Percentiles rank a stretch among this genome's conserved stretches.
These are phyloP conservation scores for Noctua fimbriata DNA, from an alignment of 2,888 invertebrate species.

Conservation along the genomic window DNA sequence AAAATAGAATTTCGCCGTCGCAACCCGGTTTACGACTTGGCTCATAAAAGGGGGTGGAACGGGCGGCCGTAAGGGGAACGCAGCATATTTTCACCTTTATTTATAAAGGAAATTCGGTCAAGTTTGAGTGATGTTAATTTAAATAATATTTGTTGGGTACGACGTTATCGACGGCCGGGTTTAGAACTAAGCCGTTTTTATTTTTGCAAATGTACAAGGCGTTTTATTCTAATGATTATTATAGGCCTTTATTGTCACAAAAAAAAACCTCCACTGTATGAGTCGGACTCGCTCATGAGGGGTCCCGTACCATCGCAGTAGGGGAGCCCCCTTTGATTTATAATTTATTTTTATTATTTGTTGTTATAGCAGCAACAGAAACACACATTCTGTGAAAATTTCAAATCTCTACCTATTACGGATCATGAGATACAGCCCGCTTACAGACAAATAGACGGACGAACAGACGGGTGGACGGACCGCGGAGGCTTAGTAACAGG, in stretches of 20 bases:
- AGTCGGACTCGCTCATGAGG: too few relatives aligned
- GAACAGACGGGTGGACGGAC: too few relatives aligned
- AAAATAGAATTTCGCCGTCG: slow-evolving; percentile 84
- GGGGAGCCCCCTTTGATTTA: too few relatives aligned
- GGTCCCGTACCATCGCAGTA: too few relatives aligned
- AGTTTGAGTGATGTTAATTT: slow-evolving; percentile 72
- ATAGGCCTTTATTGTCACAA: background rate
- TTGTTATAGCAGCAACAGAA: too few relatives aligned
- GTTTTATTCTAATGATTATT: background rate
- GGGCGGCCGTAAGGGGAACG: slow-evolving; percentile 74
- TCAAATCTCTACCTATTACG: too few relatives aligned
- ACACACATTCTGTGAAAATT: too few relatives aligned
- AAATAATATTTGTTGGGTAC: slow-evolving; percentile 55
- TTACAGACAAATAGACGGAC: too few relatives aligned
- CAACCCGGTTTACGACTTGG: slow-evolving; percentile 81
- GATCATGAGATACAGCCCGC: too few relatives aligned
- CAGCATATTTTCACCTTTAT: slow-evolving; percentile 82
- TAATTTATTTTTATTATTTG: too few relatives aligned
- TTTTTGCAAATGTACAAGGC: background rate
- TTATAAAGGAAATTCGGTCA: slow-evolving; percentile 77
- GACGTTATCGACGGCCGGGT: slow-evolving; percentile 5
- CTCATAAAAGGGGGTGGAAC: slow-evolving; percentile 80
- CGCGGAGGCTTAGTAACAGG: too few relatives aligned
- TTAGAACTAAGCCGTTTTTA: background rate
- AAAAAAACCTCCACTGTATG: too few relatives aligned